Conservation (phyloP, 2,113 vertebrate genomes). For the Aptenodytes forsteri region DNA sequence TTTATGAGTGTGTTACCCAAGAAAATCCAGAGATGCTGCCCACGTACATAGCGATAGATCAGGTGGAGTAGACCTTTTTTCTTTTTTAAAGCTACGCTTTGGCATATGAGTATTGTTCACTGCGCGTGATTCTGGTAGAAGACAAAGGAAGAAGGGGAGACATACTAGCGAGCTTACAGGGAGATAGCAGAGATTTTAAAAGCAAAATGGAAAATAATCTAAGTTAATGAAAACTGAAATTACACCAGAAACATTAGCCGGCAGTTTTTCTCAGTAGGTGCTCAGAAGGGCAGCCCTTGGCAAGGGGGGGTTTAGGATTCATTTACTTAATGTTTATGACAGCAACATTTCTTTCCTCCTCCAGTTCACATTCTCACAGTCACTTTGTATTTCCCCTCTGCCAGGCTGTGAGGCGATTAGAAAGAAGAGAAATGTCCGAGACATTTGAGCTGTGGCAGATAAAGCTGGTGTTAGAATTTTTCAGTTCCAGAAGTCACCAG, state of each 20-base stretch:
- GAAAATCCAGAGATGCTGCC: slow-evolving; percentile 98
- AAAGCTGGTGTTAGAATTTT: slow-evolving; percentile 91
- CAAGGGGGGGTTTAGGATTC: background rate
- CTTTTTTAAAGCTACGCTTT: background rate
- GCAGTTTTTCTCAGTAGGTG: background rate
- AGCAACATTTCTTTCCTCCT: background rate
- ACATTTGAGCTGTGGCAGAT: slow-evolving; percentile 94
- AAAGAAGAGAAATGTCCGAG: slow-evolving; percentile 80
- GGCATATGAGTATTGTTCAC: background rate
- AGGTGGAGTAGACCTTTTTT: slow-evolving; percentile 75
- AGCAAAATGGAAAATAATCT: background rate
- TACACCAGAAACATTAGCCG: background rate
- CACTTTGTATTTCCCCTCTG: background rate
- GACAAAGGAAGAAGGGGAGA: background rate
- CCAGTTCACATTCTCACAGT: background rate
- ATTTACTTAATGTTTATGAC: background rate
- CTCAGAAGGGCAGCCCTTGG: background rate
- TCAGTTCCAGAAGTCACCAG: slow-evolving; percentile 84
- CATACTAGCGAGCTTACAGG: background rate
- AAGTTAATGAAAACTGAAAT: background rate
- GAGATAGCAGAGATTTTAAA: background rate
- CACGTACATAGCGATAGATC: slow-evolving; percentile 93
- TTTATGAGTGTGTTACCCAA: slow-evolving; percentile 95
- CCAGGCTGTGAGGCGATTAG: slow-evolving; percentile 81
- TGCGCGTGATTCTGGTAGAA: background rate